Evolutionary conservation across 2,797 vertebrate species (phyloP), one percentile per base, ranked within the genome.

Genomic region (Sternotherus odoratus): DNA sequence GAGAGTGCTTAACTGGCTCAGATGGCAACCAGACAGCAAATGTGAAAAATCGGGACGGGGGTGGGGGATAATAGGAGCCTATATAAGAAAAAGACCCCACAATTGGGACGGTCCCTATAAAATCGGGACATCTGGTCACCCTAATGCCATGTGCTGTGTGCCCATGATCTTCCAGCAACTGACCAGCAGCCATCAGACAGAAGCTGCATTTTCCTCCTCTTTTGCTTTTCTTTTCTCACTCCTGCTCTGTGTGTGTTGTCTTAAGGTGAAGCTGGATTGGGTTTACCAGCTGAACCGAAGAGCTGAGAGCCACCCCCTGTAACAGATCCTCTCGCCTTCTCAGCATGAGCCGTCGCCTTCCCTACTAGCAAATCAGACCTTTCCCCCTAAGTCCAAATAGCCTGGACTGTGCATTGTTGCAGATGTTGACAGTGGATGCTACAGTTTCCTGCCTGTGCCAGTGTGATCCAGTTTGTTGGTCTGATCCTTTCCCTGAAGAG

Each of bases 331-430:
- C 33, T 63, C 26, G 19, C 69, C 36, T 39, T 69, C 17, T 23
- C n/a, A 21, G 21, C 9, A 21, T 74, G 11, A 46, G 43, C 43
- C 5, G 3, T 74, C 6, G 1, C 69, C 39, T 46, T 46, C 69
- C 39, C 69, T 74, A 46, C 23, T 39, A 28, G 43, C 21, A 43
- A 74, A 74, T 43, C 24, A 46, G 36, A 23, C n/a, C 6, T 48
- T 26, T 79, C 39, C 10, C 57, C 17, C 28, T 0, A 0, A 19
- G 36, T 36, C 6, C 53, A 30, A n/a, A 5, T 24, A 26, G 28
- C 12, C 16, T 5, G 74, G 36, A 23, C 1, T 39, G 28, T 12
- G 56, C 0, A 0, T 4, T 0, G 39, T 57, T 0, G 3, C 10
- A 83, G 49, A 5, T 8, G 5, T 26, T 56, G 49, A 36, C 0